Conservation (phyloP, 2,888 invertebrate genomes). For the Phaonia tiefii region DNA sequence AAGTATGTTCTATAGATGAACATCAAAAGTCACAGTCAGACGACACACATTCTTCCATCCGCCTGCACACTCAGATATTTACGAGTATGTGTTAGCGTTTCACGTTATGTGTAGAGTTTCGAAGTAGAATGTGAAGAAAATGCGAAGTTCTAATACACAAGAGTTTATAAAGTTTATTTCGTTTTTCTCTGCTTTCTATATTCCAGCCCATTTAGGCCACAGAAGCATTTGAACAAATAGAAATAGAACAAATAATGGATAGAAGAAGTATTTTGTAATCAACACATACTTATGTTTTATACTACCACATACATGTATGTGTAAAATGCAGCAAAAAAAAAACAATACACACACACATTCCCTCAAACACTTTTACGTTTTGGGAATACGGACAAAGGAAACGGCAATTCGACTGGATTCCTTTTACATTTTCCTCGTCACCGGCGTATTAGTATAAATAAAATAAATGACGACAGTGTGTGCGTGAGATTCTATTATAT, state of each 20-base stretch:
- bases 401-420: slow-evolving; percentile 23
- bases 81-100: neutral
- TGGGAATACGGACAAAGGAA: slow-evolving; percentile 9
- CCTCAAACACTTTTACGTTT: neutral
- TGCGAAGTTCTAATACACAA: slow-evolving; percentile 21
- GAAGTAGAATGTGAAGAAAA: neutral
- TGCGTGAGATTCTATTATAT: neutral
- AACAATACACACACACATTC: slow-evolving; percentile 7
- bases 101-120: neutral
- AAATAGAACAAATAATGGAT: slow-evolving; percentile 24
- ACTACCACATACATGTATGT: no score
- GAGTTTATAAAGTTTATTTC: slow-evolving; percentile 38
- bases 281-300: slow-evolving; percentile 11
- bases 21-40: neutral
- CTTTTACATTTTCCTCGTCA: slow-evolving; percentile 20
- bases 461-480: slow-evolving; percentile 28
- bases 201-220: slow-evolving; percentile 11
- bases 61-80: neutral
- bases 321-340: no score
- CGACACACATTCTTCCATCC: neutral
- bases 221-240: slow-evolving; percentile 18
- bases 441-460: slow-evolving; percentile 15
- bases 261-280: slow-evolving; percentile 33
- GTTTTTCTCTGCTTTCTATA: neutral
- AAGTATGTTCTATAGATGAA: neutral